Percentiles rank a stretch among this genome's conserved stretches.
Evolutionary conservation across 2,888 invertebrate genomes (phyloP).

Genomic region (Cheilosia vulpina): DNA sequence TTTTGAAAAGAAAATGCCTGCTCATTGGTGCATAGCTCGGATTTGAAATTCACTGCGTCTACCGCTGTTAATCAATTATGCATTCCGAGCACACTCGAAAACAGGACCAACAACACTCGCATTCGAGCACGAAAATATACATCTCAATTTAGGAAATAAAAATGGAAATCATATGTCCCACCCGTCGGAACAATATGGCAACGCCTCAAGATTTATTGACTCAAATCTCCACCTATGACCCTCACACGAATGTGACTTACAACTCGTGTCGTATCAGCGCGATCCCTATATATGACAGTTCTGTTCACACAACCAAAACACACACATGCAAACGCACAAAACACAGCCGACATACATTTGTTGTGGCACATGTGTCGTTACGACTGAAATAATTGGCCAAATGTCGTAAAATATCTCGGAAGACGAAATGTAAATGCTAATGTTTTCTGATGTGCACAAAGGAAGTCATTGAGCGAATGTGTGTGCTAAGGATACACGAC

Average conservation of each 20-base stretch:
- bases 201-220: slow-evolving; percentile 71
- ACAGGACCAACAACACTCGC: slow-evolving; percentile 19
- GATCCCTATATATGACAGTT: slow-evolving; percentile 35
- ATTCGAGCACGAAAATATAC: slow-evolving; percentile 50
- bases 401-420: slow-evolving; percentile 56
- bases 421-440: slow-evolving; percentile 49
- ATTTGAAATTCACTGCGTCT: slow-evolving; percentile 64
- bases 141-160: slow-evolving; percentile 68
- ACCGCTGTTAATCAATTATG: slow-evolving; percentile 60
- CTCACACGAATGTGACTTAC: slow-evolving; percentile 29
- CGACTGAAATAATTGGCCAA: slow-evolving; percentile 62
- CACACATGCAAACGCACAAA: slow-evolving; percentile 7
- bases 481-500: slow-evolving; percentile 35
- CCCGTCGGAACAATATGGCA: slow-evolving; percentile 51
- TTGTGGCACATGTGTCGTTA: slow-evolving; percentile 47
- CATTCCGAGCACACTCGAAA: slow-evolving; percentile 53
- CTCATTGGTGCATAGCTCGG: slow-evolving; percentile 59
- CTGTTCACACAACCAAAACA: neutral
- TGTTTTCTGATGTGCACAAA: slow-evolving; percentile 14
- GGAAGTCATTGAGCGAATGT: slow-evolving; percentile 42
- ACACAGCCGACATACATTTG: neutral
- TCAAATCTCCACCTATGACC: slow-evolving; percentile 65
- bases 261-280: slow-evolving; percentile 26
- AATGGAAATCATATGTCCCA: slow-evolving; percentile 45
- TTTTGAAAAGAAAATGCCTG: neutral